Conservation (phyloP, 2,797 vertebrate genomes). For the Coluber constrictor region DNA sequence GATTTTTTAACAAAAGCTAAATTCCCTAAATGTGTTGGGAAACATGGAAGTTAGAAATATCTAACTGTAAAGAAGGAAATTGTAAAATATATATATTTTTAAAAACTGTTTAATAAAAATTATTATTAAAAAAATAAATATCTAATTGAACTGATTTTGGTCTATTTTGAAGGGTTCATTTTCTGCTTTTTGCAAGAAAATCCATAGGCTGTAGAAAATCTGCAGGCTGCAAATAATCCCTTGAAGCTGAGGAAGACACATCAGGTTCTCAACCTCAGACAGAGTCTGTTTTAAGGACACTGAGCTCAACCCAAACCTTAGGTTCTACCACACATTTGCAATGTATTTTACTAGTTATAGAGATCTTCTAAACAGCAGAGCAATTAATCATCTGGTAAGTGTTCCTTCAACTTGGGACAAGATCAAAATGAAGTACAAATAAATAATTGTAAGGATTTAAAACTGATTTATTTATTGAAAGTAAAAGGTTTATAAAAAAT, state of each 20-base stretch:
- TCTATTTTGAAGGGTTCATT: background rate
- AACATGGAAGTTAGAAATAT: conserved; percentile 7
- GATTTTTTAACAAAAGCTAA: background rate
- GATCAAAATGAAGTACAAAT: background rate
- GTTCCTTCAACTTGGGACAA: background rate
- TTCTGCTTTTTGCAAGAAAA: background rate
- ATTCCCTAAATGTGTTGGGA: background rate
- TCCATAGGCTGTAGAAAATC: background rate
- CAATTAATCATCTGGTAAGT: background rate
- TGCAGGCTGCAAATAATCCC: background rate
- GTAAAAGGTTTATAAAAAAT: background rate
- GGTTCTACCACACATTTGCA: too few species aligned
- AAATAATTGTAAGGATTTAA: background rate
- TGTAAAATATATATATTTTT: too few species aligned
- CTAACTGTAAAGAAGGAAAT: background rate
- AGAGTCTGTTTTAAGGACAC: background rate
- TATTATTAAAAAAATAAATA: too few species aligned
- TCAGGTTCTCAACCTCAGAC: background rate
- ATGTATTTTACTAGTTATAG: background rate
- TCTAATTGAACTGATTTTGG: background rate
- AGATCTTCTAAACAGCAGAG: background rate
- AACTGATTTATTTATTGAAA: background rate
- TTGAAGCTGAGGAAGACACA: background rate
- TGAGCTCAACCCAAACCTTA: too few species aligned
- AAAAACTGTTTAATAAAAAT: too few species aligned